These are phyloP conservation scores for Macrosiphum euphorbiae DNA, from an alignment of 2,888 invertebrate genomes.

Conservation along the genomic window DNA sequence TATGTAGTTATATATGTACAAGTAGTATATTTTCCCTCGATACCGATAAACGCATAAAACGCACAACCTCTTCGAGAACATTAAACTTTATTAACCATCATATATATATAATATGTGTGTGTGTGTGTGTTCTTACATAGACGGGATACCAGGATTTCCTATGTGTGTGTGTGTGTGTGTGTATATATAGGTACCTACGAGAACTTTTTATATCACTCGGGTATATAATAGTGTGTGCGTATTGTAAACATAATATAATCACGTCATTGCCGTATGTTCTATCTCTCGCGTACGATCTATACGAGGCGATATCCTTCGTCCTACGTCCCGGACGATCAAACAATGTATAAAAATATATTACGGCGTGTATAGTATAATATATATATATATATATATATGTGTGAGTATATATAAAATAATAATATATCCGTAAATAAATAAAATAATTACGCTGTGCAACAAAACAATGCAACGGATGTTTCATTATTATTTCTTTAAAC, in stretches of 20 bases:
- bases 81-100: constrained; percentile 62
- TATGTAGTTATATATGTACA: neutral
- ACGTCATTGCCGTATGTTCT: constrained; percentile 50
- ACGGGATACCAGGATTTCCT: neutral
- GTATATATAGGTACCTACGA: neutral
- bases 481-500: constrained; percentile 23
- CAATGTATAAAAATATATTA: neutral
- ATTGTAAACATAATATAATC: constrained; percentile 59
- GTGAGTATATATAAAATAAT: neutral
- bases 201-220: constrained; percentile 40
- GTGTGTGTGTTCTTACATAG: neutral
- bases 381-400: too few relatives aligned
- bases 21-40: constrained; percentile 46
- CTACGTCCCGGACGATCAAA: constrained; percentile 34
- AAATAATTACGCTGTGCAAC: neutral
- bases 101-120: neutral
- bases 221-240: neutral
- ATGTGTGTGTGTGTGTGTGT: neutral
- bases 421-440: constrained; percentile 7
- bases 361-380: neutral
- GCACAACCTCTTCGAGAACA: constrained; percentile 42
- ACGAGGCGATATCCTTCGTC: constrained; percentile 41
- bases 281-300: constrained; percentile 46
- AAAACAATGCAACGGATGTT: neutral
- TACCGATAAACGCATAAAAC: constrained; percentile 58